Conservation (phyloP, 1,140 invertebrate genomes). For the Cepaea nemoralis region DNA sequence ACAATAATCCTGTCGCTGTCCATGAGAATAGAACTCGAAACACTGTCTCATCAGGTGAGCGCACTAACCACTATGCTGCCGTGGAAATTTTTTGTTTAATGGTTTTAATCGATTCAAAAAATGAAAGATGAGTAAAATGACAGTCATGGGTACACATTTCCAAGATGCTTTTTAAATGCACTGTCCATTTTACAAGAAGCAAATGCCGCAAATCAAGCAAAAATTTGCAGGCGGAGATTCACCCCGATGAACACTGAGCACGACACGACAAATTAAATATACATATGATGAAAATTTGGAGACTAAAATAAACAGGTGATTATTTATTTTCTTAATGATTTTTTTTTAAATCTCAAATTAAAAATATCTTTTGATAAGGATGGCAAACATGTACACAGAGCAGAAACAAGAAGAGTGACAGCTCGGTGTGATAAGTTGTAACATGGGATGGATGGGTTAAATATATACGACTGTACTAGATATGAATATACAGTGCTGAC, state of each 20-base stretch:
- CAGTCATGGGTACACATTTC: not conserved
- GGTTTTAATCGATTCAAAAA: not conserved
- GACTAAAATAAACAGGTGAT: not conserved
- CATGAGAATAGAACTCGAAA: too few relatives aligned
- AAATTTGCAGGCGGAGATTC: not conserved
- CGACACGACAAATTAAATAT: not conserved
- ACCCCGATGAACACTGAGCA: not conserved
- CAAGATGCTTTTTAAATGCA: not conserved
- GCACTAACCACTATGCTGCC: too few relatives aligned
- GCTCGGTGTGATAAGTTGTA: not conserved
- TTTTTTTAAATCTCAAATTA: not conserved
- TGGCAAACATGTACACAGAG: not conserved
- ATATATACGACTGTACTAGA: too few relatives aligned
- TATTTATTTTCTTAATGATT: too few relatives aligned
- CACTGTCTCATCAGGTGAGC: too few relatives aligned
- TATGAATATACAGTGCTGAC: too few relatives aligned
- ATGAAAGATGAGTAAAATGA: not conserved
- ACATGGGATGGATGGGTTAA: too few relatives aligned
- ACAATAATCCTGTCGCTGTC: too few relatives aligned
- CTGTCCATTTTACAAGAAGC: not conserved
- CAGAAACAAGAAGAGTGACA: not conserved
- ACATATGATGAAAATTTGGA: not conserved
- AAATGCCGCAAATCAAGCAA: not conserved
- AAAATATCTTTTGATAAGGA: not conserved
- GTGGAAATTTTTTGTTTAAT: too few relatives aligned